Base-by-base conservation (phyloP, 2,888 invertebrate genomes). In the Galeruca laticollis region DNA sequence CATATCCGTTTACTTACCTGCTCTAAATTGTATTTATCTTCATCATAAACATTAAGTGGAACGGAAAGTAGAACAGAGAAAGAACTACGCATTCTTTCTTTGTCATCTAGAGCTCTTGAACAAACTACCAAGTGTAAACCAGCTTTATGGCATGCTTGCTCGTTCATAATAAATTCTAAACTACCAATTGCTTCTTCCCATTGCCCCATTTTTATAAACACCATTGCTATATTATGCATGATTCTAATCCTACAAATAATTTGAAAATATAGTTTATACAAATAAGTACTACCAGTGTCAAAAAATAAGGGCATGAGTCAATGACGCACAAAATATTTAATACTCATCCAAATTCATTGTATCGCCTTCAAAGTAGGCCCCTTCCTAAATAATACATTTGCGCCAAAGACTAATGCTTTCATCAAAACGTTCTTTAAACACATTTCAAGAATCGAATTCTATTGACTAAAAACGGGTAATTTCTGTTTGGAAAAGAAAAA, bases 131-230 rank as follows among this genome's bases (percentile, higher is more conserved):
- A 88, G 84, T 99, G 97, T 75, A 99, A 89, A 52, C 97, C 96
- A 82, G 88, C 86, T 80, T 82, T 78, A 70, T 86, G 86, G 83
- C 96, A 95, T 0, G 97, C 93, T 78, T 94, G 93, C 84, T 99
- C 98, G 64, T 95, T 94, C 96, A 99, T 97, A 70, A 99, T 98
- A 85, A 97, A 98, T 83, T 99, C 99, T 85, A 99, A 97, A 80
- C 96, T 97, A 3, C 95, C 94, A 56, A 97, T 94, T 0, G 99
- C 99, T 84, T 99, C 99, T 63, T 94, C 94, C 85, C 97, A 97
- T 84, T 98, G 97, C 33, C 96, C 96, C 94, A 98, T 95, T 82
- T 95, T 94, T 26, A 99, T 95, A 82, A 99, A 94, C 26, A 98
- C 89, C 73, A 98, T 91, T 0, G 96, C 97, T 81, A 99, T 99